Evolutionary conservation across 2,113 vertebrate species (phyloP), one percentile per base, ranked within the genome.

Genomic region (Tragelaphus buxtoni): DNA sequence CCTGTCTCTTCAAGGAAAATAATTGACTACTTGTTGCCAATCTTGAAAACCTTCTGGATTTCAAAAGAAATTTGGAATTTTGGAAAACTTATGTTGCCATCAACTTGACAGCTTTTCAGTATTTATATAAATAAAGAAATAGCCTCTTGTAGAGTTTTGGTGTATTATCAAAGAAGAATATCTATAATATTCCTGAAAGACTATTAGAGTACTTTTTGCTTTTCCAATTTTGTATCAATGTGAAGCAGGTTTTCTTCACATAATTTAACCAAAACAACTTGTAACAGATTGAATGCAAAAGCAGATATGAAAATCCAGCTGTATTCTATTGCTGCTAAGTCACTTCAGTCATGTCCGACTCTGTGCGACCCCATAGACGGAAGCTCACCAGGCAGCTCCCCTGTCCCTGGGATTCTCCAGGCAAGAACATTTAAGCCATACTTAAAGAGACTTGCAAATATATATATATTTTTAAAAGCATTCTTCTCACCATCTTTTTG

Each of bases 1-100:
- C n/a, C 76, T 94, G 5, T 87, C 58, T 86, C 45, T 90, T 86
- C 56, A 42, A 84, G 47, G 47, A 93, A 93, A 94, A 56, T 24
- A 60, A 65, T 17, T 35, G 65, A 65, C 28, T 82, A 11, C 30
- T 87, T 83, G 32, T 65, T 88, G 55, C 47, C 76, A 88, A 18
- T 49, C 30, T 79, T 55, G 35, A 63, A 65, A 86, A 92, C 30
- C 35, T 84, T n/a, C 2, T 77, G 61, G 47, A 39, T 93, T 94
- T 90, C 53, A 90, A 94, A 63, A 74, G 56, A 90, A 87, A 84
- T 56, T 80, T 96, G 58, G 85, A 94, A 94, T 80, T 92, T 72
- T 79, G 35, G 72, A 76, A 92, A 94, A 63, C 3, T 26, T 89
- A 3, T 32, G n/a, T 45, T 28, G 61, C 24, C 11, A 22, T 60